These are phyloP conservation scores for Mastacembelus armatus DNA, from an alignment of 2,797 vertebrate genomes.

Conservation along the genomic window DNA sequence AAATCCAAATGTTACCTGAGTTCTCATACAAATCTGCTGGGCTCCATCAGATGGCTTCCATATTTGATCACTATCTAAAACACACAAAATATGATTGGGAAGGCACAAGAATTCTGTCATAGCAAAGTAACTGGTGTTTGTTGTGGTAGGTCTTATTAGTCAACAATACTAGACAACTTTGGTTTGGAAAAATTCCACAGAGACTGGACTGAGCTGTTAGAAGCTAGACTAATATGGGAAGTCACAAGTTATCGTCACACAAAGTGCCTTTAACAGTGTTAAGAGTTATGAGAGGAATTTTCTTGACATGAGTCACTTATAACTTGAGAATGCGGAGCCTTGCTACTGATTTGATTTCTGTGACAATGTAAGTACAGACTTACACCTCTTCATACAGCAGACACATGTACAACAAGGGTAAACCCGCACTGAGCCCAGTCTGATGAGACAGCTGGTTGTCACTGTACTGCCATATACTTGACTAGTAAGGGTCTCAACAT, in stretches of 20 bases:
- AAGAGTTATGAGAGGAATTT: too few species aligned
- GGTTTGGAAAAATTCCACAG: constrained; percentile 14
- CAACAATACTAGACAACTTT: constrained; percentile 21
- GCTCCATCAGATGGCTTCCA: constrained; percentile 36
- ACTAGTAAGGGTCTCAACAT: too few species aligned
- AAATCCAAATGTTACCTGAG: constrained; percentile 20
- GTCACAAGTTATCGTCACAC: constrained; percentile 10
- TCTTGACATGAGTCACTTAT: too few species aligned
- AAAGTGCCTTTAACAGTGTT: not conserved
- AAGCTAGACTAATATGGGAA: constrained; percentile 10
- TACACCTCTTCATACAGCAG: too few species aligned
- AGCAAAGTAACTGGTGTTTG: not conserved
- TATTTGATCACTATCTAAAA: constrained; percentile 28
- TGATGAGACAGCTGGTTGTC: too few species aligned
- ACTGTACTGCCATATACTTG: too few species aligned
- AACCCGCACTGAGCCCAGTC: too few species aligned
- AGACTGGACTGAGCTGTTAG: constrained; percentile 10
- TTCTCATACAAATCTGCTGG: constrained; percentile 9
- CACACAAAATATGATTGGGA: constrained; percentile 11
- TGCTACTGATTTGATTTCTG: too few species aligned
- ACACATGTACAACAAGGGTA: too few species aligned
- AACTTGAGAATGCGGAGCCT: too few species aligned
- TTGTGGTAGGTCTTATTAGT: constrained; percentile 3
- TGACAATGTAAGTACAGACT: too few species aligned
- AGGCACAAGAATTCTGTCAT: not conserved